Evolutionary conservation across 1,140 invertebrate genomes (phyloP).

Genomic region (Brachionus plicatilis): DNA sequence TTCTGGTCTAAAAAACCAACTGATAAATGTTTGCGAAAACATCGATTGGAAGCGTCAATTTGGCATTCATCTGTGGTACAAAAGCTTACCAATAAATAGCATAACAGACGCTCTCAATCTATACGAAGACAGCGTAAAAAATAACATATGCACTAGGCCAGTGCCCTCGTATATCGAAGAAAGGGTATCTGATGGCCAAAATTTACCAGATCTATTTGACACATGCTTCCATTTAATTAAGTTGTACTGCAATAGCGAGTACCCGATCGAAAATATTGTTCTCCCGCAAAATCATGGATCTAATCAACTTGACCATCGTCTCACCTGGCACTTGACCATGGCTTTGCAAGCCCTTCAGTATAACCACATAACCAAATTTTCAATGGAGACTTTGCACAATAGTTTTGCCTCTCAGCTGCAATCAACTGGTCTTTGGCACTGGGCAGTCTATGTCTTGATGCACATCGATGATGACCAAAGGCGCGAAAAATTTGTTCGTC

Average conservation of each 20-base stretch:
- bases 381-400: not conserved
- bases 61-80: slow-evolving; percentile 33
- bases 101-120: not conserved
- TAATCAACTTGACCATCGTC: slow-evolving; percentile 16
- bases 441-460: slow-evolving; percentile 76
- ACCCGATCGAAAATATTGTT: not conserved
- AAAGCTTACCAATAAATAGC: slow-evolving; percentile 5
- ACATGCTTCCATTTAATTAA: slow-evolving; percentile 36
- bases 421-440: slow-evolving; percentile 73
- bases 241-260: slow-evolving; percentile 14
- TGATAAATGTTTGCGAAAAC: slow-evolving; percentile 35
- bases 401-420: slow-evolving; percentile 75
- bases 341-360: not conserved
- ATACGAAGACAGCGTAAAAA: not conserved
- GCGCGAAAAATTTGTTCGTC: slow-evolving; percentile 4
- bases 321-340: slow-evolving; percentile 31
- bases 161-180: slow-evolving; percentile 20
- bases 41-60: slow-evolving; percentile 36
- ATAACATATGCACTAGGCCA: not conserved
- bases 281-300: not conserved
- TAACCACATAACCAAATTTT: slow-evolving; percentile 3
- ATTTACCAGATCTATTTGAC: not conserved
- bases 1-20: not conserved
- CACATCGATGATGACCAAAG: slow-evolving; percentile 66
- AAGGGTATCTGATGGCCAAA: not conserved